Conservation (phyloP, 2,888 invertebrate species). For the Chrysopilus asiliformis region DNA sequence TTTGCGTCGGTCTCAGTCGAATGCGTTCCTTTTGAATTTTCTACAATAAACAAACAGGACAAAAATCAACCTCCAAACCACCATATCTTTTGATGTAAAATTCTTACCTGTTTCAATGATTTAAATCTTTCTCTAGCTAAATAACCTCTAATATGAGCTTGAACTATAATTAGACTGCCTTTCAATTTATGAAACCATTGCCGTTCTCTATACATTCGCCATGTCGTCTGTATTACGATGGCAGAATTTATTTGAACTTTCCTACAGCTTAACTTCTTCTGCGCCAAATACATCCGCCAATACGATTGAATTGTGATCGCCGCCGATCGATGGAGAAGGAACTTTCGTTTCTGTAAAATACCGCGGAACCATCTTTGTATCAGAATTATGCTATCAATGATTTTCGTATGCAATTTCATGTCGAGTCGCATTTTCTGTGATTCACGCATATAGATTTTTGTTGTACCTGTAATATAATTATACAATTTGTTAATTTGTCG, state of each 20-base stretch:
- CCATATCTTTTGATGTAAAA: slow-evolving; percentile 26
- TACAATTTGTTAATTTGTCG: no score
- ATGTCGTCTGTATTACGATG: slow-evolving; percentile 62
- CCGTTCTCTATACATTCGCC: slow-evolving; percentile 55
- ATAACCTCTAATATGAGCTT: slow-evolving; percentile 58
- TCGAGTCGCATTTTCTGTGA: slow-evolving; percentile 87
- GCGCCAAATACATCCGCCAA: slow-evolving; percentile 51
- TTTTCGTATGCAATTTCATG: slow-evolving; percentile 82
- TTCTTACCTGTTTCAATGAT: slow-evolving; percentile 22
- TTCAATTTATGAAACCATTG: slow-evolving; percentile 53
- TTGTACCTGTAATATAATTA: slow-evolving; percentile 56
- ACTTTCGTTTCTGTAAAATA: slow-evolving; percentile 63
- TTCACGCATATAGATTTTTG: slow-evolving; percentile 88
- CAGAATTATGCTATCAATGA: slow-evolving; percentile 81
- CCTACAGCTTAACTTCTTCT: slow-evolving; percentile 39
- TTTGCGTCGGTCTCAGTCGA: slow-evolving; percentile 31
- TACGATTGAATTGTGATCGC: slow-evolving; percentile 63
- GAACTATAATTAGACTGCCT: slow-evolving; percentile 47
- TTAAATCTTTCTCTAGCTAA: slow-evolving; percentile 44
- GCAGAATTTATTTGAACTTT: slow-evolving; percentile 44
- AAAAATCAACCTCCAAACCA: no score
- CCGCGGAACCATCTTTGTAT: slow-evolving; percentile 87
- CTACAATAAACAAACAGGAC: slow-evolving; percentile 10
- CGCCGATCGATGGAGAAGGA: slow-evolving; percentile 57
- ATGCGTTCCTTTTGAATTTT: slow-evolving; percentile 20